These are phyloP conservation scores for Temnothorax ravouxi DNA, from an alignment of 2,888 invertebrate genomes.

Conservation along the genomic window DNA sequence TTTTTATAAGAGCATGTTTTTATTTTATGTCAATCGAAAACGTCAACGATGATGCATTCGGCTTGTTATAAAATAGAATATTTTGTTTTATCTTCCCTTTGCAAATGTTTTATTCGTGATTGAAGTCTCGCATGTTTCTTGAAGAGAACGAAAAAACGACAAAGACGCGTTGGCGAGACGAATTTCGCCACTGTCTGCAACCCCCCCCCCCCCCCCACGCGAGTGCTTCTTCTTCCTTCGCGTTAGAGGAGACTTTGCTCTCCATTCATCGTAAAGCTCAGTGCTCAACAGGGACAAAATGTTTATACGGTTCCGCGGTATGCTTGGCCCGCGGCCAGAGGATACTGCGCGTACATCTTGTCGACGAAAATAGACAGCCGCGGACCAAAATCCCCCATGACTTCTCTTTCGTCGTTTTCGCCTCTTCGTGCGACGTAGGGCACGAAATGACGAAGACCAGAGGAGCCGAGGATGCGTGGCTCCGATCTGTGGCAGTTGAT, in stretches of 20 bases:
- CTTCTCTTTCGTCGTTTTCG: slow-evolving; percentile 78
- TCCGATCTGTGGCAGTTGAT: background rate
- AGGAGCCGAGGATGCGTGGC: background rate
- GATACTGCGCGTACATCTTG: slow-evolving; percentile 85
- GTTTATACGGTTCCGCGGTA: slow-evolving; percentile 80
- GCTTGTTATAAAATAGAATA: background rate
- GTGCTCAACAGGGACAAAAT: slow-evolving; percentile 81
- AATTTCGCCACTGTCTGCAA: slow-evolving; percentile 14
- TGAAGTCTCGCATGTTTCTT: background rate
- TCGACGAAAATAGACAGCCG: slow-evolving; percentile 82
- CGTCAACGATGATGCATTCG: background rate
- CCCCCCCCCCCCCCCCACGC: background rate
- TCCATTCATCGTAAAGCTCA: slow-evolving; percentile 75
- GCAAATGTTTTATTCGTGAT: background rate
- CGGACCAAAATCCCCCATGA: slow-evolving; percentile 84
- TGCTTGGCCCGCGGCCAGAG: slow-evolving; percentile 83
- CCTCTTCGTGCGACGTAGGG: slow-evolving; percentile 55
- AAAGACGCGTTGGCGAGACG: background rate
- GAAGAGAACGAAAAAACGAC: background rate
- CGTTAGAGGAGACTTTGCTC: slow-evolving; percentile 70
- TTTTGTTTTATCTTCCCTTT: background rate
- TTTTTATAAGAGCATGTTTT: background rate
- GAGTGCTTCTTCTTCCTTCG: slow-evolving; percentile 37
- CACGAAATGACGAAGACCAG: slow-evolving; percentile 48
- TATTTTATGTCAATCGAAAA: background rate